Base-by-base conservation (phyloP, 2,797 vertebrate genomes). In the Molossus molossus region DNA sequence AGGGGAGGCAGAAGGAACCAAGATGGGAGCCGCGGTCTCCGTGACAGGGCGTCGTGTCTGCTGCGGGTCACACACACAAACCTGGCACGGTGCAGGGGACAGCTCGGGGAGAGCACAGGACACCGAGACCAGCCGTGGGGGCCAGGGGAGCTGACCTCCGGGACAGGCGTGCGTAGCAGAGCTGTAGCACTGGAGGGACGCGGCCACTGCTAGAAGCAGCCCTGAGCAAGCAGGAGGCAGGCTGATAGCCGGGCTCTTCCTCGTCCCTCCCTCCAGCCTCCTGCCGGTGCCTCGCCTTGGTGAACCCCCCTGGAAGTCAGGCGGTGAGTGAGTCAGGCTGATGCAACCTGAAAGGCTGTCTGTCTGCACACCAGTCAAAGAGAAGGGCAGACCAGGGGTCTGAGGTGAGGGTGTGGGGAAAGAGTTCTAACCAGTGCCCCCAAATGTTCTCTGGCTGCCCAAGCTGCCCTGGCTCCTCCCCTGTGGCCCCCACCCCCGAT, bases 131-230 rank as follows among this genome's bases (percentile, higher is more conserved):
- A 27, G 18, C 37, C 64, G 6, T 1, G 33, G 62, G 62, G 62
- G 12, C 27, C 12, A 0, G 29, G 40, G 27, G 29, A 13, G 40
- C 40, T 45, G 33, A 50, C 33, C 33, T 23, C 10, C 3, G 14
- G 40, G 10, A 58, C 60, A 57, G 3, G 6, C 7, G 11, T 3
- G 13, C 33, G 0, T 5, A 13, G 15, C 1, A 14, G 45, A 23
- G 25, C 33, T 57, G 57, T 3, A 11, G 29, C 9, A 12, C 6
- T 33, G 15, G 81, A 75, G 72, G 37, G 18, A 14, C 0, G 1
- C 2, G 11, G 27, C 27, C 5, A 12, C 27, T 37, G 45, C 80
- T 73, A 3, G 18, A 18, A 77, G 18, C 23, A 69, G 20, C 40
- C 18, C 8, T 1, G 9, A 62, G n/a, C 23, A 9, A 50, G 48